Evolutionary conservation across 2,888 invertebrate genomes (phyloP).

Genomic region (Spisula solida): DNA sequence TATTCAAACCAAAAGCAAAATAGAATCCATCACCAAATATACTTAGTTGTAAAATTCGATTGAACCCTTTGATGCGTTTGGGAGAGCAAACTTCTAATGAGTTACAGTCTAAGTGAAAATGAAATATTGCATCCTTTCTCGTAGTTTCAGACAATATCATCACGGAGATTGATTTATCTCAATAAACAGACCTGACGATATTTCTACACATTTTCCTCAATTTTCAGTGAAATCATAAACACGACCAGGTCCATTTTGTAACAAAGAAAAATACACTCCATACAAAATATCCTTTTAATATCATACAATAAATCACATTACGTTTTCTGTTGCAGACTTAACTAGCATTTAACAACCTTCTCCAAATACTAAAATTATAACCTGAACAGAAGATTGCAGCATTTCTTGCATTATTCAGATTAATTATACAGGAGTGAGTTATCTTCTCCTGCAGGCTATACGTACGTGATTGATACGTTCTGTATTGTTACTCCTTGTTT

Average conservation of each 20-base stretch:
- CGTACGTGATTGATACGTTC: too few relatives aligned
- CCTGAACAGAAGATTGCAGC: not conserved
- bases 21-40: too few relatives aligned
- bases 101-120: not conserved
- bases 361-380: not conserved
- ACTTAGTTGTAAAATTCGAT: too few relatives aligned
- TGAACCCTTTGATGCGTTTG: too few relatives aligned
- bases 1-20: too few relatives aligned
- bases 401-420: not conserved
- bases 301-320: slow-evolving; percentile 1
- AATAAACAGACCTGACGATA: not conserved
- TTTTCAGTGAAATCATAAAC: not conserved
- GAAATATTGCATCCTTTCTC: not conserved
- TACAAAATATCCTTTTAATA: slow-evolving; percentile 15
- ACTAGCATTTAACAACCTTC: not conserved
- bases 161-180: not conserved
- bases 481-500: too few relatives aligned
- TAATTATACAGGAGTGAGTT: not conserved
- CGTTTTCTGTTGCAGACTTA: slow-evolving; percentile 4
- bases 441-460: not conserved
- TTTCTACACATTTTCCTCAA: slow-evolving; percentile 15
- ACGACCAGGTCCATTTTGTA: not conserved
- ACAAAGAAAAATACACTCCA: slow-evolving; percentile 6
- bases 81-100: too few relatives aligned
- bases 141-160: not conserved